Evolutionary conservation across 2,888 invertebrate genomes (phyloP).

Genomic region (Nomada ruficornis): DNA sequence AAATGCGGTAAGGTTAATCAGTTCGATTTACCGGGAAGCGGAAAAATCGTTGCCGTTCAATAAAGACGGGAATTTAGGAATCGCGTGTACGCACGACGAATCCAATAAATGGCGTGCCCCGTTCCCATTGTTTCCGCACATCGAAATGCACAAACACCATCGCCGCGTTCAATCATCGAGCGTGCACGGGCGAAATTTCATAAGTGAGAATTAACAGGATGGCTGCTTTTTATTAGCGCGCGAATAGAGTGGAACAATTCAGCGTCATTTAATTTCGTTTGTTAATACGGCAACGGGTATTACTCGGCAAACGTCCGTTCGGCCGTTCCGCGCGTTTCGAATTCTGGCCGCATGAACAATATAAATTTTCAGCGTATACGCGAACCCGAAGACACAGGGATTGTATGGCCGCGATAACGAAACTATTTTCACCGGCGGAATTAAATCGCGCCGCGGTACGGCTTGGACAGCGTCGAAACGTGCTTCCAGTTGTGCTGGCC

Average conservation of each 20-base stretch:
- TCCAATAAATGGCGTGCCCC: not conserved
- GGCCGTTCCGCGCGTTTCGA: slow-evolving; percentile 5
- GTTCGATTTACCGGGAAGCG: no score
- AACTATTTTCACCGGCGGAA: slow-evolving; percentile 43
- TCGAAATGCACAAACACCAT: slow-evolving; percentile 27
- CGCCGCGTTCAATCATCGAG: slow-evolving; percentile 25
- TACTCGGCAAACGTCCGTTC: slow-evolving; percentile 19
- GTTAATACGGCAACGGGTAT: slow-evolving; percentile 2
- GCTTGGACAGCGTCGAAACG: slow-evolving; percentile 31
- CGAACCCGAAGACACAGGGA: slow-evolving; percentile 33
- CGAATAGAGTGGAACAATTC: slow-evolving; percentile 38
- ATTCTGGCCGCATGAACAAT: slow-evolving; percentile 12
- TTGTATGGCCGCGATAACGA: slow-evolving; percentile 25
- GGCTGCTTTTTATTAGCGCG: slow-evolving; percentile 41
- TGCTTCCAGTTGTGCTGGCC: not conserved
- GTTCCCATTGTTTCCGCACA: not conserved
- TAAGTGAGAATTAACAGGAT: slow-evolving; percentile 47
- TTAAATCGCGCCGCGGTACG: slow-evolving; percentile 41
- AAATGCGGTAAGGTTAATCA: no score
- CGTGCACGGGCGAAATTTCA: slow-evolving; percentile 20
- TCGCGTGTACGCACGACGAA: not conserved
- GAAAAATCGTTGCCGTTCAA: not conserved
- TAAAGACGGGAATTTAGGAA: not conserved
- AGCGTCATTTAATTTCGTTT: slow-evolving; percentile 49
- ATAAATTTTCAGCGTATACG: slow-evolving; percentile 30